Conservation (phyloP, 2,888 invertebrate genomes). For the Agapetus fuscipes region DNA sequence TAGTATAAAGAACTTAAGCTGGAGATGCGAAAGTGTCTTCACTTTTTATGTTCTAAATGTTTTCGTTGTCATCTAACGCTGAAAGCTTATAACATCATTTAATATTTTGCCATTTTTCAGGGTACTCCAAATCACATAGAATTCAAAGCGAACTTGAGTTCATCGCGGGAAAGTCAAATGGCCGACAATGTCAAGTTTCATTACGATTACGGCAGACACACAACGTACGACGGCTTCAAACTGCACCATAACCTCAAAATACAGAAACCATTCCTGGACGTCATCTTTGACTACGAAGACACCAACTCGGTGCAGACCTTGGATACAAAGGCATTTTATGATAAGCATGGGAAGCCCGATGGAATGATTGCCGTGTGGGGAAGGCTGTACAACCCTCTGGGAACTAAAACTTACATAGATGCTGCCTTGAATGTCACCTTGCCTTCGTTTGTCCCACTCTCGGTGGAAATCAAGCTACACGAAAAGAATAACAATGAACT, state of each 20-base stretch:
- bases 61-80: no score
- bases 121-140: constrained; percentile 64
- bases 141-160: constrained; percentile 57
- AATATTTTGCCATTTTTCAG: constrained; percentile 39
- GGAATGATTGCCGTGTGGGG: constrained; percentile 24
- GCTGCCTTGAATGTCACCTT: constrained; percentile 63
- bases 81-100: no score
- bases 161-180: constrained; percentile 46
- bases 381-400: constrained; percentile 53
- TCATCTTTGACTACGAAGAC: constrained; percentile 51
- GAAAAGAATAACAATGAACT: constrained; percentile 61
- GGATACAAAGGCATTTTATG: constrained; percentile 35
- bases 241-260: constrained; percentile 54
- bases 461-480: constrained; percentile 51
- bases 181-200: constrained; percentile 53
- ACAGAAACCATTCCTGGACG: constrained; percentile 53
- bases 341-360: constrained; percentile 31
- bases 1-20: no score
- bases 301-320: constrained; percentile 36
- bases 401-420: constrained; percentile 56
- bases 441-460: constrained; percentile 63
- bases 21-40: no score
- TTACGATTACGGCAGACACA: constrained; percentile 50
- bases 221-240: constrained; percentile 50
- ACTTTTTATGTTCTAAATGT: no score